These are phyloP conservation scores for Cydia pomonella DNA, from an alignment of 1,140 invertebrate species.

Conservation along the genomic window DNA sequence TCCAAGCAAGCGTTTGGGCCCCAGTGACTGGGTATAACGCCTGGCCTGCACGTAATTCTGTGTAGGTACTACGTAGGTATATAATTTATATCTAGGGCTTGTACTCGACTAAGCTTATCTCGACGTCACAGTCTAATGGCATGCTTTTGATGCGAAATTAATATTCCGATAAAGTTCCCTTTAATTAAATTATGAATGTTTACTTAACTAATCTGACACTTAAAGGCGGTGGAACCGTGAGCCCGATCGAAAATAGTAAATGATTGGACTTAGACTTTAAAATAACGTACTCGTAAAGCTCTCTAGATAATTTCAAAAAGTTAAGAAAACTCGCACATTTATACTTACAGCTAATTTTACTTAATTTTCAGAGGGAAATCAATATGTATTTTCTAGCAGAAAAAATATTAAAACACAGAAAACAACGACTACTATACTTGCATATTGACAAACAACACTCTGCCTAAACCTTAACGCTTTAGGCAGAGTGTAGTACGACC, in stretches of 20 bases:
- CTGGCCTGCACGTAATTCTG: neutral
- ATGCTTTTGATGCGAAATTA: conserved; percentile 15
- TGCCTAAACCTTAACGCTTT: no score
- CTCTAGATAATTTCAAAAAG: neutral
- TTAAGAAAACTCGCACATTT: no score
- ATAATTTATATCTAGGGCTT: neutral
- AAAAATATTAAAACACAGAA: no score
- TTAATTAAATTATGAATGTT: conserved; percentile 30
- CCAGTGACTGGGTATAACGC: conserved; percentile 28
- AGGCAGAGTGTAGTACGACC: no score
- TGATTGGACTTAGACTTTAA: neutral
- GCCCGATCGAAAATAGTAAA: neutral
- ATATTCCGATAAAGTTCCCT: conserved; percentile 30
- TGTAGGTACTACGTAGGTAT: no score
- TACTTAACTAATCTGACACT: conserved; percentile 30
- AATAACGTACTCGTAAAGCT: no score
- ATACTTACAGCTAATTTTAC: no score
- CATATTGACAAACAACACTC: no score
- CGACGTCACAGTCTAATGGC: neutral
- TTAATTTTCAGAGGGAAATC: no score
- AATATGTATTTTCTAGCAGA: no score
- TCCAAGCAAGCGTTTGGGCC: conserved; percentile 65
- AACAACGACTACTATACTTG: no score
- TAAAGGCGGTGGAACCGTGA: conserved; percentile 24
- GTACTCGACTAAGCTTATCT: conserved; percentile 4